Evolutionary conservation across 1,140 invertebrate genomes (phyloP).

Genomic region (Brevipalpus yothersi): DNA sequence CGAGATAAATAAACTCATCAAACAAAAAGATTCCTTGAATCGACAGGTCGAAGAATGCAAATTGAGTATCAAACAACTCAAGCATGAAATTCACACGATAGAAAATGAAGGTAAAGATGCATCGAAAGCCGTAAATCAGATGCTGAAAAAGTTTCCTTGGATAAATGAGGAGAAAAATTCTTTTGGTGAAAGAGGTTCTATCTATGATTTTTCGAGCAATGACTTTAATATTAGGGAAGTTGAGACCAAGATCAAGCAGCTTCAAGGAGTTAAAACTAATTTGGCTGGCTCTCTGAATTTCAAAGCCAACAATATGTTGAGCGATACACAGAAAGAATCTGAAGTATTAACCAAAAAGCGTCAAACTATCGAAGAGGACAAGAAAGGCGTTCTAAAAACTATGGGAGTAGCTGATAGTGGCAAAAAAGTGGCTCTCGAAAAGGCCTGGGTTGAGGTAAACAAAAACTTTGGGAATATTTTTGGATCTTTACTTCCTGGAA

Average conservation of each 20-base stretch:
- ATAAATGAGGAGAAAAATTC: slow-evolving; percentile 48
- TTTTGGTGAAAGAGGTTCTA: slow-evolving; percentile 31
- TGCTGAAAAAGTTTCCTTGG: slow-evolving; percentile 39
- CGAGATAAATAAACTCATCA: slow-evolving; percentile 42
- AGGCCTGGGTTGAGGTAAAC: slow-evolving; percentile 47
- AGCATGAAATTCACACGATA: slow-evolving; percentile 31
- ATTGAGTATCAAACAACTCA: slow-evolving; percentile 49
- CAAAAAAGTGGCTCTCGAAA: slow-evolving; percentile 49
- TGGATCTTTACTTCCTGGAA: slow-evolving; percentile 61
- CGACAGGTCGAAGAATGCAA: slow-evolving; percentile 29
- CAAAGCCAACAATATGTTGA: slow-evolving; percentile 28
- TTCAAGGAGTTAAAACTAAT: slow-evolving; percentile 34
- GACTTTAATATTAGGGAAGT: slow-evolving; percentile 27
- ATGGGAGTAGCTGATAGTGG: slow-evolving; percentile 70
- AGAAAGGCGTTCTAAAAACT: slow-evolving; percentile 48
- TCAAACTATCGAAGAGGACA: slow-evolving; percentile 58
- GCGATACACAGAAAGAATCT: slow-evolving; percentile 13
- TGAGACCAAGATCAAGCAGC: slow-evolving; percentile 27
- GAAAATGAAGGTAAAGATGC: slow-evolving; percentile 24
- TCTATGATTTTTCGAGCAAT: slow-evolving; percentile 24
- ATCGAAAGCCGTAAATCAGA: slow-evolving; percentile 22
- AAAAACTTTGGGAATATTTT: slow-evolving; percentile 92
- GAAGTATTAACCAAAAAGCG: slow-evolving; percentile 51
- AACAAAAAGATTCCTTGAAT: slow-evolving; percentile 23
- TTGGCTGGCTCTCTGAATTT: slow-evolving; percentile 54